Evolutionary conservation across 2,113 vertebrate species (phyloP), one percentile per base, ranked within the genome.

Genomic region (Callorhinus ursinus): DNA sequence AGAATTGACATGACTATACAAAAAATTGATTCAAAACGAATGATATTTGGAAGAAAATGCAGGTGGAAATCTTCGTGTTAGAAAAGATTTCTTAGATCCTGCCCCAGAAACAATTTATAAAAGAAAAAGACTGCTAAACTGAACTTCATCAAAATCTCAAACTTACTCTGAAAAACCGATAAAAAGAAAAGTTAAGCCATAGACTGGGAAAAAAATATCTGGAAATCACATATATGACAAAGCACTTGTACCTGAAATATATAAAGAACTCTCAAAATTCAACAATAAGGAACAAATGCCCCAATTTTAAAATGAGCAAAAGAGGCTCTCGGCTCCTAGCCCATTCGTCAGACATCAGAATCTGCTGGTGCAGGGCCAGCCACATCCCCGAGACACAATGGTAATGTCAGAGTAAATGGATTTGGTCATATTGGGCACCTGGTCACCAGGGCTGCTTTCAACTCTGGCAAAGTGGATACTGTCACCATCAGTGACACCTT

Each of bases 41-140:
- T 36, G 33, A n/a, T n/a, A 72, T 77, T 95, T 74, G 88, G 74
- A 46, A 89, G 79, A 95, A 93, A 93, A 88, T 7, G 22, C 82
- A 81, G 55, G 28, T 79, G 42, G 84, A 91, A 85, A 93, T 71
- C 39, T 22, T 49, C 61, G 31, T 31, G 26, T 93, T 90, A 65
- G 80, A 84, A 85, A 65, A 80, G 4, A 83, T 39, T 71, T 86
- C 87, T 85, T 81, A 87, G 36, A 33, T 63, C 79, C 24, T n/a
- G 39, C 0, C 55, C 4, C 86, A 86, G 26, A 77, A 86, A 84
- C 21, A 81, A n/a, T 65, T 55, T 76, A 69, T 69, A 61, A 84
- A 84, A 57, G 57, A 67, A 76, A 77, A 71, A 8, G 85, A 36
- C 24, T 59, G 6, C 57, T 51, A 72, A 65, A 74, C 4, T n/a